A percentile compares a stretch with the other conserved stretches of the same genome.
These are phyloP conservation scores for Drosophila macrospina DNA, from an alignment of 2,888 invertebrate species.

Conservation along the genomic window DNA sequence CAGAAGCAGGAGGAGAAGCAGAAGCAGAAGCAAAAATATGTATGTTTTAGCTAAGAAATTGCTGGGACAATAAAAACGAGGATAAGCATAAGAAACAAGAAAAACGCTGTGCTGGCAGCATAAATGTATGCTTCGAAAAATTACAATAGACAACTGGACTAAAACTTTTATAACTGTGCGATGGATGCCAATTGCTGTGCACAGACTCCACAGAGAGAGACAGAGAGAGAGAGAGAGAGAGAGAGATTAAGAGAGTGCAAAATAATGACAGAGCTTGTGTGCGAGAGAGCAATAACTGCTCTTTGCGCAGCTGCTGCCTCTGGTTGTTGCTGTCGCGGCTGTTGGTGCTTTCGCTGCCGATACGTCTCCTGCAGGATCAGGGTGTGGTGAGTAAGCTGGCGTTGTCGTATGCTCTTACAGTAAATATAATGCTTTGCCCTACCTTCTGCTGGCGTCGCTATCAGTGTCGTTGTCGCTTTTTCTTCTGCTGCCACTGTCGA, in stretches of 20 bases:
- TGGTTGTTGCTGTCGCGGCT: slow-evolving; percentile 30
- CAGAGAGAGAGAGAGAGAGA: slow-evolving; percentile 5
- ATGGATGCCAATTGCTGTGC: slow-evolving; percentile 58
- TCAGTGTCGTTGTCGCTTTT: slow-evolving; percentile 29
- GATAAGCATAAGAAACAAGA: slow-evolving; percentile 21
- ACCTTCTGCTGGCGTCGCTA: slow-evolving; percentile 70
- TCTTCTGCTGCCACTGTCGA: slow-evolving; percentile 30
- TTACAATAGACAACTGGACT: slow-evolving; percentile 66
- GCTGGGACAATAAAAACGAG: slow-evolving; percentile 64
- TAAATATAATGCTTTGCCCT: slow-evolving; percentile 64
- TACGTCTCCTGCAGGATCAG: slow-evolving; percentile 77
- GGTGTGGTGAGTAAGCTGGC: slow-evolving; percentile 83
- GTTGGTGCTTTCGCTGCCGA: slow-evolving; percentile 19
- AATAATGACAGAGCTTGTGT: background rate
- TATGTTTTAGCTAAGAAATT: slow-evolving; percentile 64
- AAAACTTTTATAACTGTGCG: slow-evolving; percentile 64
- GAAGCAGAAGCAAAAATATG: slow-evolving; percentile 36
- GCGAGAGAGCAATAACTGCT: slow-evolving; percentile 31
- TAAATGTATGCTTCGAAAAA: slow-evolving; percentile 71
- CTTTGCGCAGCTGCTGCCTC: slow-evolving; percentile 60
- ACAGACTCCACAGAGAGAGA: slow-evolving; percentile 60
- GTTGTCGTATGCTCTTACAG: slow-evolving; percentile 56
- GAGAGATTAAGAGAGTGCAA: background rate
- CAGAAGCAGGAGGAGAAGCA: slow-evolving; percentile 40
- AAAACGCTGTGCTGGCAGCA: slow-evolving; percentile 48